Percentiles rank a stretch among this genome's conserved stretches.
These are phyloP conservation scores for Centruroides sculpturatus DNA, from an alignment of 1,140 invertebrate species.

Conservation along the genomic window DNA sequence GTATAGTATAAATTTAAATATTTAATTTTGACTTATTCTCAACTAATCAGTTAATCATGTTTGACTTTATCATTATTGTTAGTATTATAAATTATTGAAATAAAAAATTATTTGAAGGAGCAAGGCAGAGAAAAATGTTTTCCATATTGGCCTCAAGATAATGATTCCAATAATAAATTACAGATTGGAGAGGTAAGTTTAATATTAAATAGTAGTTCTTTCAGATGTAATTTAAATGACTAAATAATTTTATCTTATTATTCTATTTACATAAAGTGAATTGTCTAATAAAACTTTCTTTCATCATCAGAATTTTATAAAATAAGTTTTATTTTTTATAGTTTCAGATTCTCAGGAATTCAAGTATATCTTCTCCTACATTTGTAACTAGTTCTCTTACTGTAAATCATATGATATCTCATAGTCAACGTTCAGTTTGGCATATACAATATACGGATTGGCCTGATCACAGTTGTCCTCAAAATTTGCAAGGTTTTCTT, in stretches of 20 bases:
- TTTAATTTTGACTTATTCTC: background rate
- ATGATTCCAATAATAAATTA: conserved; percentile 24
- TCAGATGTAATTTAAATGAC: too few species aligned
- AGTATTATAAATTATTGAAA: too few species aligned
- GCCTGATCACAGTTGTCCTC: conserved; percentile 51
- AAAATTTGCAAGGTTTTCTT: conserved; percentile 46
- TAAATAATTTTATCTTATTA: too few species aligned
- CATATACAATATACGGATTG: conserved; percentile 65
- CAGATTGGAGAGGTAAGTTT: conserved; percentile 37
- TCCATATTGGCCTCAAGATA: conserved; percentile 41
- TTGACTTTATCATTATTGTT: background rate
- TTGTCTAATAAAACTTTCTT: background rate
- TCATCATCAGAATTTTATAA: background rate
- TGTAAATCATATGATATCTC: conserved; percentile 21
- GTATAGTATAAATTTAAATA: background rate
- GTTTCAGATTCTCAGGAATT: conserved; percentile 42
- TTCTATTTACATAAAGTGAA: background rate
- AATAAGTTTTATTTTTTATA: conserved; percentile 26
- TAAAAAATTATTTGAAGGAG: conserved; percentile 23
- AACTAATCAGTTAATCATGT: background rate
- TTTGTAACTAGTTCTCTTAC: conserved; percentile 29
- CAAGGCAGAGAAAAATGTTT: conserved; percentile 30
- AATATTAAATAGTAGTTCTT: too few species aligned
- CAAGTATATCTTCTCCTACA: conserved; percentile 30
- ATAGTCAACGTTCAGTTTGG: conserved; percentile 44